Conservation (phyloP, 2,797 vertebrate genomes). For the Acanthurus lineatus region DNA sequence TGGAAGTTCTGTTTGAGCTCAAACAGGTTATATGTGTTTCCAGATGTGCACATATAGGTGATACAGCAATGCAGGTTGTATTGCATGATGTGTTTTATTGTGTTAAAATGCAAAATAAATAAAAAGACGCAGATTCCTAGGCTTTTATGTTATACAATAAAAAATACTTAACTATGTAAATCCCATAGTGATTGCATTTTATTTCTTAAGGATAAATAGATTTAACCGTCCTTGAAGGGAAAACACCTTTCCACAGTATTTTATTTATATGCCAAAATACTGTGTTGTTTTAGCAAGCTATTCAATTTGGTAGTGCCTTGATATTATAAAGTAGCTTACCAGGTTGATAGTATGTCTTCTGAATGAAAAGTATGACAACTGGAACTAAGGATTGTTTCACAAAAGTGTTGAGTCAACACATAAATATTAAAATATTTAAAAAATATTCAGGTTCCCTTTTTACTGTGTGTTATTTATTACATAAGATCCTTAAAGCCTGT, state of each 20-base stretch:
- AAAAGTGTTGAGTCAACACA: not conserved
- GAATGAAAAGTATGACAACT: not conserved
- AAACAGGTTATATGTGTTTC: not conserved
- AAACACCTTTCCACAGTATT: too few relatives aligned
- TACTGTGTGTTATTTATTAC: not conserved
- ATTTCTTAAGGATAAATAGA: not conserved
- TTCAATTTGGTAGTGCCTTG: not conserved
- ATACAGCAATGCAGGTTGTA: not conserved
- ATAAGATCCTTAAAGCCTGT: not conserved
- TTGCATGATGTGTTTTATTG: not conserved
- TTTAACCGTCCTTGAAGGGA: too few relatives aligned
- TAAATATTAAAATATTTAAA: not conserved
- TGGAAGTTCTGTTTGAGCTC: not conserved
- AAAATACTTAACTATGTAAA: not conserved
- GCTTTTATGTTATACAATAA: not conserved
- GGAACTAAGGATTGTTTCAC: constrained; percentile 1
- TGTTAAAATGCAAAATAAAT: not conserved
- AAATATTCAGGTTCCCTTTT: not conserved
- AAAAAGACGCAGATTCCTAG: not conserved
- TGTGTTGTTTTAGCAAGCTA: not conserved
- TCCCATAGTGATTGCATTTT: not conserved
- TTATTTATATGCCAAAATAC: not conserved
- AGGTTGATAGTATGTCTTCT: not conserved
- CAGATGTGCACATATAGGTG: not conserved
- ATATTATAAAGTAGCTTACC: not conserved